Evolutionary conservation across 2,113 vertebrate genomes (phyloP).

Genomic region (Australoheros scitulus): DNA sequence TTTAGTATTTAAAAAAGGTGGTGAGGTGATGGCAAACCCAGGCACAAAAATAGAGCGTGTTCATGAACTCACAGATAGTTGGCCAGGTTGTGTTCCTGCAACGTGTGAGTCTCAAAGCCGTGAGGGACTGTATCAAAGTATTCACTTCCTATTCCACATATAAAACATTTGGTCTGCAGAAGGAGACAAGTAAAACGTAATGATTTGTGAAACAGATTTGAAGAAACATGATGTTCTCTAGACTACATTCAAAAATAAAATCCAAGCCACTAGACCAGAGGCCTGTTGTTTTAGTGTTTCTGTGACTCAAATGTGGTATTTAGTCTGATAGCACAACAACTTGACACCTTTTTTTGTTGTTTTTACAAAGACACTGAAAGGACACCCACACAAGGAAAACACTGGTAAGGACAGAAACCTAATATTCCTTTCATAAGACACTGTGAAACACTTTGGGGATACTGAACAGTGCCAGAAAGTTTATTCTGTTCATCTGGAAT

Average conservation of each 20-base stretch:
- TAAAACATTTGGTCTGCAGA: conserved; percentile 81
- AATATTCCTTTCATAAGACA: conserved; percentile 7
- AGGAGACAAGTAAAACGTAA: conserved; percentile 16
- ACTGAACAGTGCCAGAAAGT: not conserved
- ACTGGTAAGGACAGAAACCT: not conserved
- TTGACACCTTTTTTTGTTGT: not conserved
- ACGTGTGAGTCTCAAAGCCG: conserved; percentile 80
- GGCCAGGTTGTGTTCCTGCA: conserved; percentile 82
- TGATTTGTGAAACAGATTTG: not conserved
- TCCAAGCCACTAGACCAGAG: not conserved
- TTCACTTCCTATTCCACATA: conserved; percentile 81
- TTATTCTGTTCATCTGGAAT: not conserved
- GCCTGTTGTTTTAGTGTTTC: not conserved
- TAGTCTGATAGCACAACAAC: not conserved
- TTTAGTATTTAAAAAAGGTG: not conserved
- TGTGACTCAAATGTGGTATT: conserved; percentile 22
- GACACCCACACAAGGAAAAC: not conserved
- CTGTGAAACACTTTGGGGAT: not conserved
- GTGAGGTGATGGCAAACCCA: not conserved
- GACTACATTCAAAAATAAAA: not conserved
- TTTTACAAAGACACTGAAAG: not conserved
- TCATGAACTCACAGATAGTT: conserved; percentile 75
- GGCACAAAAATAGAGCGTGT: not conserved
- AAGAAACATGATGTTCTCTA: not conserved
- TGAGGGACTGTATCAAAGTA: conserved; percentile 81